Evolutionary conservation across 2,113 vertebrate genomes (phyloP).

Genomic region (Pyrgilauda ruficollis): DNA sequence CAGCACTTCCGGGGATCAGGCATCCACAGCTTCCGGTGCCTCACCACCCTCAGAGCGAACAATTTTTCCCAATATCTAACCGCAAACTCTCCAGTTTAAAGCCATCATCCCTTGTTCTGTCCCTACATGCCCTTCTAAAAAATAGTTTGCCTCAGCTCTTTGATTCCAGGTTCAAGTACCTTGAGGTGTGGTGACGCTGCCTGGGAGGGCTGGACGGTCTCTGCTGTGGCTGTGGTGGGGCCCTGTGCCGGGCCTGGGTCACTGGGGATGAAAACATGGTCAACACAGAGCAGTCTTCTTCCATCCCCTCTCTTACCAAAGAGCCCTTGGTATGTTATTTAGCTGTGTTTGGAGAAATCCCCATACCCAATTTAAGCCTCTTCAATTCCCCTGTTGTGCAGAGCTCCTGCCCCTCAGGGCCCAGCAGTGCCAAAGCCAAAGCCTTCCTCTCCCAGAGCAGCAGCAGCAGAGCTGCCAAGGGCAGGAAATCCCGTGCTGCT

Average conservation of each 20-base stretch:
- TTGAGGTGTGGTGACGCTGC: rapidly evolving
- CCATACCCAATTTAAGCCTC: rapidly evolving
- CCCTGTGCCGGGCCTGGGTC: too few species aligned
- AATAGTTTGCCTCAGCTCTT: background rate
- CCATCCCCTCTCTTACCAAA: background rate
- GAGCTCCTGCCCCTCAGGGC: background rate
- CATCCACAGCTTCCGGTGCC: background rate
- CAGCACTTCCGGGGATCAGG: background rate
- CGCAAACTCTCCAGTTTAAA: background rate
- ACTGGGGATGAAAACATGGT: background rate
- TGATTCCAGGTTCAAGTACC: background rate
- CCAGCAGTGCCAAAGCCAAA: background rate
- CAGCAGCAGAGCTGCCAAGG: background rate
- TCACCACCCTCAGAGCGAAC: background rate
- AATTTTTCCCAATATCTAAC: background rate
- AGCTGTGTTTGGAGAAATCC: background rate
- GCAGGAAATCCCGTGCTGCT: rapidly evolving
- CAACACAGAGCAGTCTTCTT: background rate
- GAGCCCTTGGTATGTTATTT: rapidly evolving
- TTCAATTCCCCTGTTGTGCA: rapidly evolving
- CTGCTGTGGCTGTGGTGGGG: rapidly evolving
- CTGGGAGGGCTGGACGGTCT: background rate
- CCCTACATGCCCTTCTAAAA: background rate
- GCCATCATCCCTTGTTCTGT: background rate
- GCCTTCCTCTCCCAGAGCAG: background rate